Evolutionary conservation across 2,797 vertebrate species (phyloP), one percentile per base, ranked within the genome.

Genomic region (Xiphophorus birchmanni): DNA sequence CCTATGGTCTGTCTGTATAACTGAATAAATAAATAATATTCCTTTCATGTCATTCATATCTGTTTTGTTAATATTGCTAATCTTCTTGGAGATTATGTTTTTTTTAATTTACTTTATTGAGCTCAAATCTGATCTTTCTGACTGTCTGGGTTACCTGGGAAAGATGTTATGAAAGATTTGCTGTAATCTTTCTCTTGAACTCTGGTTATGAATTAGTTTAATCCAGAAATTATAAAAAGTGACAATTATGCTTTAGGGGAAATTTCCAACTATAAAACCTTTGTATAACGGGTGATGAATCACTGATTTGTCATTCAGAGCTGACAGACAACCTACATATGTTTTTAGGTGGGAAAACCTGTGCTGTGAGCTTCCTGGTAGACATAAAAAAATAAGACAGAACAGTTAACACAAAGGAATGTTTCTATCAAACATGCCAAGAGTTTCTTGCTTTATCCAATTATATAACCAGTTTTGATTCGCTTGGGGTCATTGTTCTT

Each of bases 21-120:
- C 83, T 73, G 48, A 75, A 63, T 65, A 56, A 52, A 77, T 23
- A 75, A 78, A 48, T 56, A 48, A 77, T 58, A 45, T 58, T 21
- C 4, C 3, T 13, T 37, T 18, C 50, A 0, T 32, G 50, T 45
- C 18, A 17, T 40, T 60, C n/a, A 26, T 37, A 35, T 8, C 29
- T 74, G n/a, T 17, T 26, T 60, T 79, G 74, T 54, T 17, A 23
- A 52, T 52, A 10, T 26, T 52, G 50, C 8, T 23, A 52, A 56
- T 26, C 80, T 35, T 75, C 23, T 52, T 32, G 0, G 29, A 18
- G 21, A 47, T 45, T 13, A n/a, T 67, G 9, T 29, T 75, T 35
- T 37, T 37, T 0, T 17, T 32, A 32, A 32, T n/a, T 48, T 17
- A 44, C 15, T 48, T 37, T 15, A 67, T 42, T n/a, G 18, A 69